phyloP scores from a whole-genome alignment of 2,797 vertebrate species.

The Austrolebias charrua region DNA sequence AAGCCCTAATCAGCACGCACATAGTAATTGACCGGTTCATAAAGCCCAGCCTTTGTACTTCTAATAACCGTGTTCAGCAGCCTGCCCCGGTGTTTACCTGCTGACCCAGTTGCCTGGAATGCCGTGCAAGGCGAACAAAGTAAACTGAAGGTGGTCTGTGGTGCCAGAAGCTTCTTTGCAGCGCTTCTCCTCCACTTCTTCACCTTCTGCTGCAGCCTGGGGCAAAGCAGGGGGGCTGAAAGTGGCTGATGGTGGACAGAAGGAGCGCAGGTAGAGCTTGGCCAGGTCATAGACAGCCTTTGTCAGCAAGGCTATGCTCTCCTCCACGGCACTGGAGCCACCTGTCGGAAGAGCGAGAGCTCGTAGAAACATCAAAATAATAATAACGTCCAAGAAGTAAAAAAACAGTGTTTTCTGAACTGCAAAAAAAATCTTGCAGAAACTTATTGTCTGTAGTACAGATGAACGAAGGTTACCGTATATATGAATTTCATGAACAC shows the following conservation, averaged over 20 bases:
- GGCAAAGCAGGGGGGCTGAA: constrained; percentile 61
- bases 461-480: neutral
- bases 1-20: too few relatives aligned
- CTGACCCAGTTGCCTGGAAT: constrained; percentile 90
- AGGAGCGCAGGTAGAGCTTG: constrained; percentile 84
- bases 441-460: neutral
- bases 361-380: neutral
- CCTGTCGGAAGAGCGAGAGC: constrained; percentile 66
- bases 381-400: too few relatives aligned
- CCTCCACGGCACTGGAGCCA: constrained; percentile 80
- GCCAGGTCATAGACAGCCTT: constrained; percentile 86
- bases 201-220: constrained; percentile 21
- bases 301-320: constrained; percentile 83
- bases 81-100: constrained; percentile 77
- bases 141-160: constrained; percentile 94
- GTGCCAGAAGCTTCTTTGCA: constrained; percentile 88
- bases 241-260: constrained; percentile 73
- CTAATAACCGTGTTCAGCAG: neutral
- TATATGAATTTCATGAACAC: neutral
- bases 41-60: too few relatives aligned
- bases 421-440: too few relatives aligned
- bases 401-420: too few relatives aligned
- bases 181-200: constrained; percentile 51
- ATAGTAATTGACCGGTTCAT: neutral
- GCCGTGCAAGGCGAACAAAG: constrained; percentile 90